Conservation (phyloP, 2,113 vertebrate genomes). For the Mystacornis crossleyi region DNA sequence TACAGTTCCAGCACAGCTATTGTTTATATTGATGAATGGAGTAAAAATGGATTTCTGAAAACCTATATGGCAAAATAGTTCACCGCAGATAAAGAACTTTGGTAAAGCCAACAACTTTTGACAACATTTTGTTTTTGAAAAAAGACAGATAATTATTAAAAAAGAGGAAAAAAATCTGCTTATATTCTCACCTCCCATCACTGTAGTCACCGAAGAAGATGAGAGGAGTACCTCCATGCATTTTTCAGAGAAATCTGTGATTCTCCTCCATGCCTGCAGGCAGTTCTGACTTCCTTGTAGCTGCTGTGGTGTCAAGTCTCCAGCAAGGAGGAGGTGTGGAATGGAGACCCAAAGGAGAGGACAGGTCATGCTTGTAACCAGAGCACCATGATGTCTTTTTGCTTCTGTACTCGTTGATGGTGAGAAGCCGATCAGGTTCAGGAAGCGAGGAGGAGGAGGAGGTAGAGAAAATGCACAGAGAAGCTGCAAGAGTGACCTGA, state of each 20-base stretch:
- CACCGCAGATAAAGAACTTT: background rate
- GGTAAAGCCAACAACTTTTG: background rate
- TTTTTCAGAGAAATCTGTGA: background rate
- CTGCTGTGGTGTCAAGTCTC: background rate
- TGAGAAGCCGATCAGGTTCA: background rate
- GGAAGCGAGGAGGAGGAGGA: background rate
- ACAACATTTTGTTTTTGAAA: background rate
- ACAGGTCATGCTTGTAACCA: background rate
- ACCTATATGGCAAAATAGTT: background rate
- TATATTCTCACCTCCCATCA: background rate
- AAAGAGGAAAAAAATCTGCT: background rate
- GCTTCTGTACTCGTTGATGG: background rate
- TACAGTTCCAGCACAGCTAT: background rate
- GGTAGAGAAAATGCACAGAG: background rate
- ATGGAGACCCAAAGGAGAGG: background rate
- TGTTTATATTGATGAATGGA: rapidly evolving
- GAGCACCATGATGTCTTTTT: rapidly evolving
- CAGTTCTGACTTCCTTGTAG: background rate
- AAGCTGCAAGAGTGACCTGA: background rate
- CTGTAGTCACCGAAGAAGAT: background rate
- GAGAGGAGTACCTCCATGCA: background rate
- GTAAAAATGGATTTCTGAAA: background rate
- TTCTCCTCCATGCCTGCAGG: rapidly evolving
- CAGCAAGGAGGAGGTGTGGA: background rate
- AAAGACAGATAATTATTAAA: background rate